A percentile compares a stretch with the other conserved stretches of the same genome.
phyloP scores from a whole-genome alignment of 2,113 vertebrate genomes.

The Lota lota region DNA sequence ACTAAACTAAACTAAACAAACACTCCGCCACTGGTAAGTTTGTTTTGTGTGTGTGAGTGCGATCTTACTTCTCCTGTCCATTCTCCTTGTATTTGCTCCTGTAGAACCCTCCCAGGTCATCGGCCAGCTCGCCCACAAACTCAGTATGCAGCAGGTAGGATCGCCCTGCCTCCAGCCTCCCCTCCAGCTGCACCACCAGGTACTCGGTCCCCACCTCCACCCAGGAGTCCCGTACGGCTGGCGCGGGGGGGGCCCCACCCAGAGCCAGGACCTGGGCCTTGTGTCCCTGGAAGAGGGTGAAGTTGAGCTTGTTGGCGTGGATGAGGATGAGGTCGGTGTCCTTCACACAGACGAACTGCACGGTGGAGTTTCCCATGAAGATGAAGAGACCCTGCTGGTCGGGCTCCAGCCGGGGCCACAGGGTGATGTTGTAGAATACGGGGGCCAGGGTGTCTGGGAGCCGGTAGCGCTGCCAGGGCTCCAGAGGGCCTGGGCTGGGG shows the following conservation, averaged over 20 bases:
- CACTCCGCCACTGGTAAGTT: too few relatives aligned
- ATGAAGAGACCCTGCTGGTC: slow-evolving; percentile 59
- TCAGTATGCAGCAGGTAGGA: slow-evolving; percentile 72
- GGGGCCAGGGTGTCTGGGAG: slow-evolving; percentile 78
- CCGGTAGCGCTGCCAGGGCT: slow-evolving; percentile 80
- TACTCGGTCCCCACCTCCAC: slow-evolving; percentile 76
- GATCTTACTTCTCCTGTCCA: slow-evolving; percentile 69
- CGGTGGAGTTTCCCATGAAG: slow-evolving; percentile 79
- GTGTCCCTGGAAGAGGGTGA: slow-evolving; percentile 54
- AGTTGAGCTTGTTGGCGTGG: slow-evolving; percentile 86
- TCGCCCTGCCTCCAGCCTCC: slow-evolving; percentile 27
- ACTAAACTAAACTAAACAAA: too few relatives aligned
- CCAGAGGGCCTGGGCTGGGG: not conserved
- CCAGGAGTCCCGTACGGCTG: slow-evolving; percentile 56
- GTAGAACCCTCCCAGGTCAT: slow-evolving; percentile 90
- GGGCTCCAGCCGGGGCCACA: slow-evolving; percentile 78
- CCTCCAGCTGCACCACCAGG: slow-evolving; percentile 76
- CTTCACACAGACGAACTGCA: slow-evolving; percentile 73
- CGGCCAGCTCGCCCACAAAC: slow-evolving; percentile 85
- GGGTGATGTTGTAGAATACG: slow-evolving; percentile 69
- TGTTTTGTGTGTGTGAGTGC: too few relatives aligned
- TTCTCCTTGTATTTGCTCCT: slow-evolving; percentile 85
- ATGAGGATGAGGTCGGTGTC: slow-evolving; percentile 83
- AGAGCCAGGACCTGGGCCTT: slow-evolving; percentile 19
- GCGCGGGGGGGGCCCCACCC: fast-evolving